Conservation (phyloP, 2,113 vertebrate species). For the Archilochus colubris region DNA sequence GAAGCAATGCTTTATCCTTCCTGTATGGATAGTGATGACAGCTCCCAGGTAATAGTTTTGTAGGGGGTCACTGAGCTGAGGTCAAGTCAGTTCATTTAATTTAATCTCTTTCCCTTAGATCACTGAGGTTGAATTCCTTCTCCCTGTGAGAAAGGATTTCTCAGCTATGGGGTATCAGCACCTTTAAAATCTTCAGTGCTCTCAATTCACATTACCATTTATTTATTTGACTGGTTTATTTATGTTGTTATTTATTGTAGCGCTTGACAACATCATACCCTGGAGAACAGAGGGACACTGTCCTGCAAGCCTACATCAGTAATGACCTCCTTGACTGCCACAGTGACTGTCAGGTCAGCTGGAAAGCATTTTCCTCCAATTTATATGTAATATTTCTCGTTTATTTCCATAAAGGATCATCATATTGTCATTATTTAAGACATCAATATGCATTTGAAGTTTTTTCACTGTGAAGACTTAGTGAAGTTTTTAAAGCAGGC, state of each 20-base stretch:
- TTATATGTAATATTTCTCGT: background rate
- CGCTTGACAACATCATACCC: slow-evolving; percentile 91
- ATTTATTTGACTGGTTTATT: background rate
- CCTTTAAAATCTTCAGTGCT: background rate
- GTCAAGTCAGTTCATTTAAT: background rate
- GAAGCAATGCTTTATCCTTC: background rate
- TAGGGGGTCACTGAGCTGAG: background rate
- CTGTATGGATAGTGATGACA: background rate
- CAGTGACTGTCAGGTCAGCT: slow-evolving; percentile 75
- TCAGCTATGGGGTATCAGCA: background rate
- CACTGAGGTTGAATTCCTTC: background rate
- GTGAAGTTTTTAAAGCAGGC: background rate
- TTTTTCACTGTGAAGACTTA: background rate
- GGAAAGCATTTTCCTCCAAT: background rate
- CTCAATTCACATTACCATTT: background rate
- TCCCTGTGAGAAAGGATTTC: background rate
- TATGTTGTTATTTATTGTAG: slow-evolving; percentile 68
- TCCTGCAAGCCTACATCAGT: slow-evolving; percentile 91
- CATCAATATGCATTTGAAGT: background rate
- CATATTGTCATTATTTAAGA: background rate
- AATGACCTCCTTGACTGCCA: slow-evolving; percentile 89
- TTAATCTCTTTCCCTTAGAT: background rate
- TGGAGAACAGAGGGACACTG: slow-evolving; percentile 93
- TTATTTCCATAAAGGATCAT: background rate
- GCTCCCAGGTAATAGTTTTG: background rate